A percentile compares a stretch with the other conserved stretches of the same genome.
These are phyloP conservation scores for Trachurus trachurus DNA, from an alignment of 2,797 vertebrate genomes.

Conservation along the genomic window DNA sequence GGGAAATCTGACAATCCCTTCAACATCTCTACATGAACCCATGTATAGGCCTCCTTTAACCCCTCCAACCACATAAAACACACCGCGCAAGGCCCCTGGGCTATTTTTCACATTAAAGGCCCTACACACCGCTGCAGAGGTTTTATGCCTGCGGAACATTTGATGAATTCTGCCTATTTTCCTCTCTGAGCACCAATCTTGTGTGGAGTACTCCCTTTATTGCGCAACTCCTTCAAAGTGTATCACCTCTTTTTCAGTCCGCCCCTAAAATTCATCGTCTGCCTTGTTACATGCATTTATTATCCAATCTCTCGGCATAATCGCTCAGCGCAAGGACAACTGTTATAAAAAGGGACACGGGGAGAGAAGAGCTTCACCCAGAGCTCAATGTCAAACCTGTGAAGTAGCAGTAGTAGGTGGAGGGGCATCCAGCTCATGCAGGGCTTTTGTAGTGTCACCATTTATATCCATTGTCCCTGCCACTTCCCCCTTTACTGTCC, in stretches of 20 bases:
- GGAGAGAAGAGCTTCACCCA: constrained; percentile 2
- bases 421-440: constrained; percentile 6
- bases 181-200: constrained; percentile 73
- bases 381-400: constrained; percentile 35
- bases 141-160: constrained; percentile 73
- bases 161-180: constrained; percentile 84
- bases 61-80: constrained; percentile 84
- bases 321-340: constrained; percentile 47
- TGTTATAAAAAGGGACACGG: constrained; percentile 55
- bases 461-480: not conserved
- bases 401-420: not conserved
- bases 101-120: constrained; percentile 82
- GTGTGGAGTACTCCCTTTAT: constrained; percentile 69
- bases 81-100: constrained; percentile 69
- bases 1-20: constrained; percentile 90
- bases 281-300: constrained; percentile 64
- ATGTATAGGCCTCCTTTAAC: constrained; percentile 80
- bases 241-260: constrained; percentile 61
- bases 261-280: constrained; percentile 59
- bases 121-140: constrained; percentile 56
- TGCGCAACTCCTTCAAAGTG: constrained; percentile 61
- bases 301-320: constrained; percentile 56
- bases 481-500: not conserved
- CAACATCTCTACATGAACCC: constrained; percentile 81
- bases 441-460: not conserved